Conservation (phyloP, 2,888 invertebrate genomes). For the Axea sp. region DNA sequence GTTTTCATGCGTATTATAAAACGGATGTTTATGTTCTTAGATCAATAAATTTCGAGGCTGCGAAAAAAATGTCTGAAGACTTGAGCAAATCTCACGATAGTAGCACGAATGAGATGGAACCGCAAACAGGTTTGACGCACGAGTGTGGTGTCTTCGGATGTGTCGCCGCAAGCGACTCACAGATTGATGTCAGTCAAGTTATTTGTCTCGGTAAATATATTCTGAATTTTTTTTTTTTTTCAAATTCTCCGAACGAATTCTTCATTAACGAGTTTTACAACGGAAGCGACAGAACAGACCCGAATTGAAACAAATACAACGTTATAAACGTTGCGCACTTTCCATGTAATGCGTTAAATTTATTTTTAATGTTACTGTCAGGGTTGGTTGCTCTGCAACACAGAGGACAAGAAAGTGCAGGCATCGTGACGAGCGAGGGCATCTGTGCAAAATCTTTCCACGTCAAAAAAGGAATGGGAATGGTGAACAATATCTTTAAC, state of each 20-base stretch:
- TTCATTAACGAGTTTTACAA: too few species aligned
- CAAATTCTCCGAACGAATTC: too few species aligned
- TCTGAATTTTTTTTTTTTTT: too few species aligned
- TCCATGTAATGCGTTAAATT: too few species aligned
- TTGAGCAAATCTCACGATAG: conserved; percentile 24
- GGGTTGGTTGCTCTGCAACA: conserved; percentile 94
- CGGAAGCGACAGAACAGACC: too few species aligned
- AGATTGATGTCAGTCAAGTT: conserved; percentile 93
- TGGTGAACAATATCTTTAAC: conserved; percentile 95
- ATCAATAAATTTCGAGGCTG: too few species aligned
- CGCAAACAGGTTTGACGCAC: conserved; percentile 86
- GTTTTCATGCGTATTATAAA: neutral
- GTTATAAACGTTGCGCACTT: too few species aligned
- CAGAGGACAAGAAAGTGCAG: conserved; percentile 99
- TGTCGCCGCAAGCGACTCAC: conserved; percentile 92
- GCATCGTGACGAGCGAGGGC: conserved; percentile 96
- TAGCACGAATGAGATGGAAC: conserved; percentile 69
- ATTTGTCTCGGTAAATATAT: conserved; percentile 86
- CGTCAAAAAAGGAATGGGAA: conserved; percentile 96
- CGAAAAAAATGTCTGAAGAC: conserved; percentile 25
- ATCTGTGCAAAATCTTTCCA: conserved; percentile 89
- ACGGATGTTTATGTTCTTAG: neutral
- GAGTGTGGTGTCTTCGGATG: conserved; percentile 98
- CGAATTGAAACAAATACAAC: too few species aligned
- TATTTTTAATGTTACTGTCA: conserved; percentile 45